Evolutionary conservation across 2,797 vertebrate species (phyloP), one percentile per base, ranked within the genome.

Genomic region (Labroides dimidiatus): DNA sequence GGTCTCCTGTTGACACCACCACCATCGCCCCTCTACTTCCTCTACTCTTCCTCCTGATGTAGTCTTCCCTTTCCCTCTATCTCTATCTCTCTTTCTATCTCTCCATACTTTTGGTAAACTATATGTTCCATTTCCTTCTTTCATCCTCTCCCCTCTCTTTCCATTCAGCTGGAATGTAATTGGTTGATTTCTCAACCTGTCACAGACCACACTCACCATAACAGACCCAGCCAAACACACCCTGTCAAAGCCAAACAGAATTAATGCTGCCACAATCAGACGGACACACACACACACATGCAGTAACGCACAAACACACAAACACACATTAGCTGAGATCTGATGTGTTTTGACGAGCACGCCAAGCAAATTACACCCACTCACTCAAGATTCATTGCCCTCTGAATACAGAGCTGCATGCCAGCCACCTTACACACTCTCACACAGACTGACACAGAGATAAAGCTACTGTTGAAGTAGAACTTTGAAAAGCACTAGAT

Each of bases 151-250:
- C 27, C 4, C 16, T 55, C 72, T 49, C 62, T 53, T 63, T 51
- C 69, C 69, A 41, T 82, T 73, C 72, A 69, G 68, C 58, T 61
- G 10, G 20, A 59, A 45, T 74, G 62, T 87, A 90, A 91, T 87
- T 85, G 75, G 75, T 77, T 84, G 77, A 88, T 91, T 91, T 90
- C 73, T 84, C 77, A 82, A 72, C 81, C 84, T 91, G 90, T 90
- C 90, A 91, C 64, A 72, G 74, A 81, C 75, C 77, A 78, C 81
- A 90, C 70, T 74, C 81, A 82, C 81, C 90, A 81, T 91, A 87
- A 81, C 87, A 42, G 72, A 91, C 53, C 30, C 36, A 19, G 78
- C 54, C 80, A 77, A 87, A 89, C 79, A 75, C 64, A 72, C 79
- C 61, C 78, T 74, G 85, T 84, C 84, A 86, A 78, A 86, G 73